Evolutionary conservation across 2,888 invertebrate genomes (phyloP), one percentile per base, ranked within the genome.

Genomic region (Hoplodrina ambigua): DNA sequence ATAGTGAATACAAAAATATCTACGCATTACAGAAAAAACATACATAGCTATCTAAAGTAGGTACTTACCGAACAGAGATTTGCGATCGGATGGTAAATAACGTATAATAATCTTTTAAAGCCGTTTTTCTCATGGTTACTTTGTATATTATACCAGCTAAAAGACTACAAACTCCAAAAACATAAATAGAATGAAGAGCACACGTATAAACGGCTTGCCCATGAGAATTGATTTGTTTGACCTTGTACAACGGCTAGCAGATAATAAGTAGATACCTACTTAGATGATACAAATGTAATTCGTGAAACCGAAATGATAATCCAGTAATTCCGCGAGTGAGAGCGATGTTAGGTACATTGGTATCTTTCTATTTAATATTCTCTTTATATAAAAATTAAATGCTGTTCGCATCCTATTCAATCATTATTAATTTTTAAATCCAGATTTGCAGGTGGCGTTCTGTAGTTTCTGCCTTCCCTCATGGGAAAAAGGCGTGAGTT

Each of bases 221-320:
- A 8, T 62, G 67, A 64, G 69, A 80, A 77, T 61, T 76, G 63
- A 84, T 85, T 82, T 54, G 54, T 83, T 81, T 84, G 80, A 84
- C 87, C 84, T 87, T 87, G 82, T 64, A 41, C 19, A 4, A 46
- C 17, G 4, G 46, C 46, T 5, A 15, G 46, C 17, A 17, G 46
- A 17, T 46, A 25, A 20, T 69, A 4, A 44, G 20, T 44, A n/a
- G n/a, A n/a, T n/a, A n/a, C n/a, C n/a, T n/a, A 20, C 11, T 1
- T 41, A 6, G 41, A 20, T 44, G 41, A 76, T 61, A n/a, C 58
- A 30, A 15, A 49, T 41, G 3, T 46, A 44, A 72, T 63, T 57
- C 30, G 37, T 46, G 54, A 50, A 59, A 15, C 58, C 41, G 8
- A 59, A 46, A 52, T 37, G 37, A 20, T 52, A 41, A 58, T 19